Conservation (phyloP, 2,113 vertebrate species). For the Numida meleagris region DNA sequence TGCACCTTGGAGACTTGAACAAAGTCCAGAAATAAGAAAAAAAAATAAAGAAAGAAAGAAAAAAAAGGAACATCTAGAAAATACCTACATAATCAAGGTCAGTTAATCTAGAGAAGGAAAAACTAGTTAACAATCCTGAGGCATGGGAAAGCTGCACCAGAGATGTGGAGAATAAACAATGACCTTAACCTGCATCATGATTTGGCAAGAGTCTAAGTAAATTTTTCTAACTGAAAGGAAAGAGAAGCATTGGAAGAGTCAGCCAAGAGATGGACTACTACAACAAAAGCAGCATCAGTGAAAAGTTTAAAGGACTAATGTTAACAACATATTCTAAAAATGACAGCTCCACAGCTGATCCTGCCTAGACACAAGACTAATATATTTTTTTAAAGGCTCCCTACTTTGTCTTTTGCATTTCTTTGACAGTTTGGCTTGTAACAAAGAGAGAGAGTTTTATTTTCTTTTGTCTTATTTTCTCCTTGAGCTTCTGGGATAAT, state of each 20-base stretch:
- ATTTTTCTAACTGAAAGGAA: not conserved
- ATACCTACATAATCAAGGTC: not conserved
- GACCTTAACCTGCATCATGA: not conserved
- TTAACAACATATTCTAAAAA: not conserved
- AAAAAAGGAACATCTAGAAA: fast-evolving
- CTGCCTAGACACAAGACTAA: not conserved
- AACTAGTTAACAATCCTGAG: not conserved
- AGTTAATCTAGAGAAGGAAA: not conserved
- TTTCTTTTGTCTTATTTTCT: not conserved
- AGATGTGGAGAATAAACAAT: not conserved
- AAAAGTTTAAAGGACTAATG: not conserved
- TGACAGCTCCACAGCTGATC: not conserved
- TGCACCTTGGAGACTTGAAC: not conserved
- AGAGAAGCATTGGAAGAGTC: not conserved
- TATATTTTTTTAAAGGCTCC: not conserved
- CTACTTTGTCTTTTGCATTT: not conserved
- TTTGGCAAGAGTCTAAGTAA: not conserved
- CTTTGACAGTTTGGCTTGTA: not conserved
- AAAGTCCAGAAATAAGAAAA: not conserved
- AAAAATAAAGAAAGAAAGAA: too few species aligned
- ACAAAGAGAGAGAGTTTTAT: not conserved
- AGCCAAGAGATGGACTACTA: not conserved
- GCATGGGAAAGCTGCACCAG: not conserved
- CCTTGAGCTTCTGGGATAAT: not conserved
- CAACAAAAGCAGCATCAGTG: not conserved